Evolutionary conservation across 2,888 invertebrate genomes (phyloP).

Genomic region (Ariolimax columbianus): DNA sequence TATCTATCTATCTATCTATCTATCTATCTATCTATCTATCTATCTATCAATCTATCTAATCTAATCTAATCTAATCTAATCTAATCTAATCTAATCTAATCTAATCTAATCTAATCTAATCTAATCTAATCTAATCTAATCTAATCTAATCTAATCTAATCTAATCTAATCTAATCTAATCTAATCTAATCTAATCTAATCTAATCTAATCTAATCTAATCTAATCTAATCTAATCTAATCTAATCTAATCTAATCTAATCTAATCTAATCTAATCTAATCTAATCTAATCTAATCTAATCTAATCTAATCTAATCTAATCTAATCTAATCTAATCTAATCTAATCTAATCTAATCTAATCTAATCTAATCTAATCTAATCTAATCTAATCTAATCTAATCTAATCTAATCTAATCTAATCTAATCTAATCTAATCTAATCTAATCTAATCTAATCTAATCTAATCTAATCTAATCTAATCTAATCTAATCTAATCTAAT

Average conservation of each 20-base stretch:
- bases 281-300: constrained; percentile 11
- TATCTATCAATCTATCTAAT: neutral
- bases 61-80: constrained; percentile 20
- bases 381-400: constrained; percentile 20
- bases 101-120: constrained; percentile 17
- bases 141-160: constrained; percentile 16
- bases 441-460: neutral
- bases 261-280: constrained; percentile 19
- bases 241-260: constrained; percentile 19
- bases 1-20: no score
- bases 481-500: constrained; percentile 17
- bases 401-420: neutral
- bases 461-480: constrained; percentile 27
- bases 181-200: constrained; percentile 20
- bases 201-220: constrained; percentile 20
- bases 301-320: neutral
- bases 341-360: constrained; percentile 10
- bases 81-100: constrained; percentile 20
- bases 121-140: constrained; percentile 12
- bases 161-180: constrained; percentile 20
- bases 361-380: neutral
- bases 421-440: neutral
- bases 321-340: neutral
- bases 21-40: no score
- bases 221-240: constrained; percentile 16